Evolutionary conservation across 2,113 vertebrate species (phyloP).

Genomic region (Miniopterus natalensis): DNA sequence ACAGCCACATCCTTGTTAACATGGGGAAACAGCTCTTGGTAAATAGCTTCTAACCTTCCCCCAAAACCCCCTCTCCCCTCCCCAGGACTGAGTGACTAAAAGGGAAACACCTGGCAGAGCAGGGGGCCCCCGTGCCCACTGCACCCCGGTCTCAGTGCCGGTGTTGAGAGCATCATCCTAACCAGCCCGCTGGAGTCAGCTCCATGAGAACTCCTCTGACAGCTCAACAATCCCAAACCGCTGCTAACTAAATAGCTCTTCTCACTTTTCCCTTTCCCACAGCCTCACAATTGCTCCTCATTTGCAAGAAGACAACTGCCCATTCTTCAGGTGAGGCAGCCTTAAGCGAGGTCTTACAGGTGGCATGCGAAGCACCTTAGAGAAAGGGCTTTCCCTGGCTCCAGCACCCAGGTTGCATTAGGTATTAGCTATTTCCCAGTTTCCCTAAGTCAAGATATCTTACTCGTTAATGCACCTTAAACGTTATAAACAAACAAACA

Average conservation of each 20-base stretch:
- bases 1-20: neutral
- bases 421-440: accelerated
- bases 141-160: neutral
- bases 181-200: accelerated
- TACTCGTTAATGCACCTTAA: neutral
- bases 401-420: no score
- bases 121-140: neutral
- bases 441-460: neutral
- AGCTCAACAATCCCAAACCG: neutral
- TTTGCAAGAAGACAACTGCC: neutral
- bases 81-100: neutral
- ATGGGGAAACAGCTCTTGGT: neutral
- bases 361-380: neutral
- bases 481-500: neutral
- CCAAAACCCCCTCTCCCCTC: neutral
- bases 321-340: neutral
- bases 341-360: neutral
- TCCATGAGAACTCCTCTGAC: neutral
- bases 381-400: neutral
- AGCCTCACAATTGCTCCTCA: neutral
- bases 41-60: neutral
- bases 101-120: neutral
- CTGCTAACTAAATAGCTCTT: no score
- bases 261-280: accelerated
- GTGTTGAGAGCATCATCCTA: neutral